These are phyloP conservation scores for Synergus umbraculus DNA, from an alignment of 2,888 invertebrate genomes.

Conservation along the genomic window DNA sequence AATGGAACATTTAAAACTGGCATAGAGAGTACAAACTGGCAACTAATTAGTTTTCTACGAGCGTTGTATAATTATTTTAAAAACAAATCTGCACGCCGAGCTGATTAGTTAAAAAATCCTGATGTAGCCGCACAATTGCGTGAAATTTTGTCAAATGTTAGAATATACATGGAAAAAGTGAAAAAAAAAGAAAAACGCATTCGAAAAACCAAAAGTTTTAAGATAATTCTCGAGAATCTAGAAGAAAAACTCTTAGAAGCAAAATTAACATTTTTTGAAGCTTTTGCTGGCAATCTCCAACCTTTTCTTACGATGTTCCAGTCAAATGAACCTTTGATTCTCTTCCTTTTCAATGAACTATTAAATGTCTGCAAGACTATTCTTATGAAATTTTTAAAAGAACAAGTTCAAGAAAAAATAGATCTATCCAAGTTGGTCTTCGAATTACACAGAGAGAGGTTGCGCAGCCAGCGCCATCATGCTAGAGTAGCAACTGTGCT, in stretches of 20 bases:
- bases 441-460: too few species aligned
- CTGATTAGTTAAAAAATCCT: conserved; percentile 63
- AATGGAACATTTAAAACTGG: conserved; percentile 63
- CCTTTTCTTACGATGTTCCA: conserved; percentile 49
- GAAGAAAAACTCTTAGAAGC: too few species aligned
- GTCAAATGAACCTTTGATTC: conserved; percentile 46
- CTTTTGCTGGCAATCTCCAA: too few species aligned
- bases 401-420: conserved; percentile 42
- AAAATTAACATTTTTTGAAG: conserved; percentile 46
- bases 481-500: too few species aligned
- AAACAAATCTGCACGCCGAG: conserved; percentile 59
- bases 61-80: conserved; percentile 62
- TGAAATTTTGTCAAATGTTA: conserved; percentile 46
- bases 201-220: conserved; percentile 48
- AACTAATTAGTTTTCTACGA: conserved; percentile 54
- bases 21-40: conserved; percentile 54
- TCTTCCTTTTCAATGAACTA: conserved; percentile 47
- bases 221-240: conserved; percentile 33
- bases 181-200: conserved; percentile 39
- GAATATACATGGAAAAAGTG: conserved; percentile 45
- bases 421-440: conserved; percentile 27
- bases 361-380: conserved; percentile 31
- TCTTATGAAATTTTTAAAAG: conserved; percentile 42
- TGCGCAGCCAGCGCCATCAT: too few species aligned
- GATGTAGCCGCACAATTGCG: conserved; percentile 49